Conservation (phyloP, 2,797 vertebrate genomes). For the Nyctibius grandis region DNA sequence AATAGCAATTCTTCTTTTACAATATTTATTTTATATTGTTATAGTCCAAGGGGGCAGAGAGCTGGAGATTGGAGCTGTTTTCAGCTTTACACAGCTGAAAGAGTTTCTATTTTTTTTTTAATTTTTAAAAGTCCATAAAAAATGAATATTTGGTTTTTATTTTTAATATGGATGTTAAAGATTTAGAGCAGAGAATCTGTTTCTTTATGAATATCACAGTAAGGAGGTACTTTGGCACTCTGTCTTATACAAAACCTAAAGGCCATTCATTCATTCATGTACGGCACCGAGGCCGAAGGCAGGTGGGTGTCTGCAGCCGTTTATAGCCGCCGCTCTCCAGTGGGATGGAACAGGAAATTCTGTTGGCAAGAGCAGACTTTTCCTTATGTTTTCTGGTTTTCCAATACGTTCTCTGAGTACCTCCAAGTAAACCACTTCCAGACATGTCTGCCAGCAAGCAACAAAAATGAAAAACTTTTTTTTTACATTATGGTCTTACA, state of each 20-base stretch:
- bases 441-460: background rate
- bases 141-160: background rate
- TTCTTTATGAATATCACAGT: background rate
- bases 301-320: background rate
- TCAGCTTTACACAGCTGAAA: background rate
- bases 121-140: background rate
- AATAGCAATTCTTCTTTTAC: background rate
- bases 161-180: background rate
- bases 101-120: background rate
- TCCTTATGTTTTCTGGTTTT: background rate
- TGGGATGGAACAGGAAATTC: background rate
- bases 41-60: background rate
- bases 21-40: background rate
- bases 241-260: background rate
- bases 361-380: background rate
- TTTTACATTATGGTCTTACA: accelerated
- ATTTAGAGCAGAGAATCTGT: background rate
- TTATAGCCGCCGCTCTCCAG: background rate
- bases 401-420: background rate
- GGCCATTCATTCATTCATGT: background rate
- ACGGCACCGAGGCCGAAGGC: accelerated
- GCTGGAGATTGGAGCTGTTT: background rate
- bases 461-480: background rate
- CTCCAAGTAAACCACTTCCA: background rate
- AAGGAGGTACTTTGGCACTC: background rate